Evolutionary conservation across 2,113 vertebrate species (phyloP).

Genomic region (Larimichthys polyactis): DNA sequence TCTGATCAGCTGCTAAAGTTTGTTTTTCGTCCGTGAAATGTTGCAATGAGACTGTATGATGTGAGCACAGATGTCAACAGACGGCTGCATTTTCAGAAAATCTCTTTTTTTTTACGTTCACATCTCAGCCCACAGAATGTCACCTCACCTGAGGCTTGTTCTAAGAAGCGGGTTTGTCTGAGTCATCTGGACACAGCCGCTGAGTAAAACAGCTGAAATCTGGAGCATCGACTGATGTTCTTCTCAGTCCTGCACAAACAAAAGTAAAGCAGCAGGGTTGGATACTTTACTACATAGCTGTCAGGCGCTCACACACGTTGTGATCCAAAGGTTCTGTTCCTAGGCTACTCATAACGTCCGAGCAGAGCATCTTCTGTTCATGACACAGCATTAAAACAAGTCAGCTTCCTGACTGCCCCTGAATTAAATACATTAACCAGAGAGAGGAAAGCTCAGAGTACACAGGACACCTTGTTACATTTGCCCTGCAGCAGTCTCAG

Average conservation of each 20-base stretch:
- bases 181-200: background rate
- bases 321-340: background rate
- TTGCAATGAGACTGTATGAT: background rate
- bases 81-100: background rate
- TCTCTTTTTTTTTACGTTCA: background rate
- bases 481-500: conserved; percentile 21
- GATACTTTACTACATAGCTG: background rate
- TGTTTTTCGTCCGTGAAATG: background rate
- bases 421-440: background rate
- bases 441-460: background rate
- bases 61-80: background rate
- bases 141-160: background rate
- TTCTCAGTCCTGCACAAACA: background rate
- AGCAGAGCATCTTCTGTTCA: background rate
- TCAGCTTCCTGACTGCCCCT: background rate
- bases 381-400: background rate
- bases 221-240: background rate
- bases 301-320: background rate
- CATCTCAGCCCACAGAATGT: background rate
- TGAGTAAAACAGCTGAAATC: conserved; percentile 3
- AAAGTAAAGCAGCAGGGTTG: background rate
- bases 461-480: background rate
- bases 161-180: background rate
- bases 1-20: background rate
- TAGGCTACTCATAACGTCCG: background rate